phyloP scores from a whole-genome alignment of 2,888 invertebrate species.

The Lycia hirtaria region DNA sequence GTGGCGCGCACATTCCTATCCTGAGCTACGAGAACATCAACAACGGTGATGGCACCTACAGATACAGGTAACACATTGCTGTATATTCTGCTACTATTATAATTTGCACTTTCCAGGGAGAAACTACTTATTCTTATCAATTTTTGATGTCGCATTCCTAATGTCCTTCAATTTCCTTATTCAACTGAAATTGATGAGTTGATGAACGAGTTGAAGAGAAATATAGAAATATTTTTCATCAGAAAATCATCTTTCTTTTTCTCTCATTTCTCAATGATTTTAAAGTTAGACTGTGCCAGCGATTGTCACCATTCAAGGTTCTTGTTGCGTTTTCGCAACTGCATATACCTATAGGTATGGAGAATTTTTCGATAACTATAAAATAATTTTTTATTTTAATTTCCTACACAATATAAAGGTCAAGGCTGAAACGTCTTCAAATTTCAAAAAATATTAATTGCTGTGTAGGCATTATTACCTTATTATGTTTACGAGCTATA shows the following conservation, averaged over 20 bases:
- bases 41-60: slow-evolving; percentile 87
- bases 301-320: too few species aligned
- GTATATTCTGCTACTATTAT: background rate
- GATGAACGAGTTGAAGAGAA: too few species aligned
- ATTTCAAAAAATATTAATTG: slow-evolving; percentile 11
- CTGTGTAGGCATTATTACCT: background rate
- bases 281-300: too few species aligned
- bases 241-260: too few species aligned
- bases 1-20: slow-evolving; percentile 83
- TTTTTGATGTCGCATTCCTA: too few species aligned
- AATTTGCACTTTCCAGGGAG: too few species aligned
- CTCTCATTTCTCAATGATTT: too few species aligned
- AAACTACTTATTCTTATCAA: too few species aligned
- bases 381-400: background rate
- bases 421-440: slow-evolving; percentile 8
- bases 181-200: too few species aligned
- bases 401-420: slow-evolving; percentile 6
- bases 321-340: too few species aligned
- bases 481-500: slow-evolving; percentile 19
- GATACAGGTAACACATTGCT: slow-evolving; percentile 78
- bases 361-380: background rate
- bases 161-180: too few species aligned
- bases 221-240: too few species aligned
- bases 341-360: background rate
- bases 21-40: slow-evolving; percentile 85